Evolutionary conservation across 2,888 invertebrate genomes (phyloP).

Genomic region (Ophion obscuratus): DNA sequence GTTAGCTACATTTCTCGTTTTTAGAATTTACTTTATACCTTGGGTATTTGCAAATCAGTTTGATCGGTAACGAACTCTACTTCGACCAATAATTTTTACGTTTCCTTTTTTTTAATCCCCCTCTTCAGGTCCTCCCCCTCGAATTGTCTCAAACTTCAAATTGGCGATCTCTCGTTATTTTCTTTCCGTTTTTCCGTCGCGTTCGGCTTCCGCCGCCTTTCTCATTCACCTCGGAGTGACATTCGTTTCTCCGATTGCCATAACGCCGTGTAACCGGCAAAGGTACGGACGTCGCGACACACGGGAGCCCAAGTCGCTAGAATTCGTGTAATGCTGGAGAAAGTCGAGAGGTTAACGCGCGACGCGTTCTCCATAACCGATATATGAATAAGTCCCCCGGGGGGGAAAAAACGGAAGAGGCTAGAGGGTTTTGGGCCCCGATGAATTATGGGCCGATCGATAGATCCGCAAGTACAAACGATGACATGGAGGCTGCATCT

Average conservation of each 20-base stretch:
- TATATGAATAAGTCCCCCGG: not conserved
- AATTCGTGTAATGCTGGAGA: constrained; percentile 70
- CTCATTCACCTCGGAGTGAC: not conserved
- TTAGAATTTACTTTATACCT: not conserved
- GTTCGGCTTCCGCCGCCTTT: not conserved
- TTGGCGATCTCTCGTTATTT: no score
- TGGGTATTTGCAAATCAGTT: not conserved
- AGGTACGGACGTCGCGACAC: constrained; percentile 15
- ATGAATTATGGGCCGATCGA: not conserved
- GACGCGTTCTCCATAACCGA: constrained; percentile 11
- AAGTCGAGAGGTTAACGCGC: constrained; percentile 52
- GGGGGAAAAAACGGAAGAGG: constrained; percentile 6
- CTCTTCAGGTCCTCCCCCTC: not conserved
- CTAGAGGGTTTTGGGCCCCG: not conserved
- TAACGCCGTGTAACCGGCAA: constrained; percentile 9
- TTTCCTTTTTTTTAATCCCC: not conserved
- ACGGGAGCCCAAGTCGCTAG: constrained; percentile 52
- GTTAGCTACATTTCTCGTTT: not conserved
- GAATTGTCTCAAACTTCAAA: not conserved
- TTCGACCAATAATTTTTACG: not conserved
- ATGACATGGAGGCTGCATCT: not conserved
- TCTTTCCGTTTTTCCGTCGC: no score
- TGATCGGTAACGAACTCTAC: not conserved
- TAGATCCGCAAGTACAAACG: not conserved
- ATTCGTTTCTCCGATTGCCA: not conserved